Percentiles rank a stretch among this genome's conserved stretches.
Evolutionary conservation across 2,797 vertebrate genomes (phyloP).

Genomic region (Micrastur ruficollis): DNA sequence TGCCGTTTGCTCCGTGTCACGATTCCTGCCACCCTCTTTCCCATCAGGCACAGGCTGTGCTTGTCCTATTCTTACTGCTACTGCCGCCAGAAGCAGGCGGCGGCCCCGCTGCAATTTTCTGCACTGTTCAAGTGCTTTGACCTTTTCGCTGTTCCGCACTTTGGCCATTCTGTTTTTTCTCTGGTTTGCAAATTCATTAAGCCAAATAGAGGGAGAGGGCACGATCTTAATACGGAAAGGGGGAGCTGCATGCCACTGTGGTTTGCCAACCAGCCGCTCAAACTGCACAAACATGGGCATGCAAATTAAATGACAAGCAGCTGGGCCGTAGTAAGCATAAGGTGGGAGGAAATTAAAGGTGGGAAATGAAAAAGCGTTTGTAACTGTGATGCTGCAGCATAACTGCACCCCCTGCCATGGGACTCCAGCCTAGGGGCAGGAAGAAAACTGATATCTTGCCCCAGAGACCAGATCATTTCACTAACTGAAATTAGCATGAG

Average conservation of each 20-base stretch:
- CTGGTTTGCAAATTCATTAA: background rate
- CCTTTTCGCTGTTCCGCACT: background rate
- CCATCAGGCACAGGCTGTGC: background rate
- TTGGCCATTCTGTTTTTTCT: background rate
- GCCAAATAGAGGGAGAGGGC: background rate
- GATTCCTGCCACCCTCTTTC: background rate
- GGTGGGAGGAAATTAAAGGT: background rate
- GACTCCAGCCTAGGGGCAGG: background rate
- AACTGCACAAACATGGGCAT: background rate
- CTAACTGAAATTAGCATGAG: background rate
- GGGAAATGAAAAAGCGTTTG: background rate
- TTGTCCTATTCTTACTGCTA: background rate
- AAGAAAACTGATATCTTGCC: background rate
- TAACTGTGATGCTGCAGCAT: background rate
- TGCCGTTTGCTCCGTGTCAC: rapidly evolving
- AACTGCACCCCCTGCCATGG: background rate
- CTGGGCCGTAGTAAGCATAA: background rate
- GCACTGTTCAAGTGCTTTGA: background rate
- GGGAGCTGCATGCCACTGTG: background rate
- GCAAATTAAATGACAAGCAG: background rate
- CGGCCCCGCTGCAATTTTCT: background rate
- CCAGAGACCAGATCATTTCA: background rate
- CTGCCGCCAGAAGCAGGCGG: background rate
- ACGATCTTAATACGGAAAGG: background rate
- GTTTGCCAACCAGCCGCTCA: background rate